Base-by-base conservation (phyloP, 2,797 vertebrate genomes). In the Hylomyscus alleni region DNA sequence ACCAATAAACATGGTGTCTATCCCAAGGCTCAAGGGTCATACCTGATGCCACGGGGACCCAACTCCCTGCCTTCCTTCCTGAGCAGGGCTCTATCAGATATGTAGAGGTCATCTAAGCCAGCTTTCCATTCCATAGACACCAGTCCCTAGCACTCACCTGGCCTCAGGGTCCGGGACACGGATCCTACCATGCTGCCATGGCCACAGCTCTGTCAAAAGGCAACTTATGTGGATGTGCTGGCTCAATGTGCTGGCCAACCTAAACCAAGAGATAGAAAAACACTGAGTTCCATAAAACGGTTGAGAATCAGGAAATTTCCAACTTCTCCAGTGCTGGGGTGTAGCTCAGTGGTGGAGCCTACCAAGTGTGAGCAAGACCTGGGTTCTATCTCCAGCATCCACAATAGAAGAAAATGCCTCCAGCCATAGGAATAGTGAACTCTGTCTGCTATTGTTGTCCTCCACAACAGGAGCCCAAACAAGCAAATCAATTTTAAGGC, bases 161-260 rank as follows among this genome's bases (percentile, higher is more conserved):
- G 78, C 92, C 96, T 96, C 83, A 77, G 89, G 90, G 77, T 88
- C 56, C 44, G 19, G 93, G 88, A 94, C 22, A 0, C 52, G 89
- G 93, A 91, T 95, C 95, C 92, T 97, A 97, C 89, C 95, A 97
- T 65, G 50, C 22, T 20, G 92, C 90, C 97, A 97, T 97, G 90
- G 80, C 56, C 12, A 62, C 78, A 92, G 82, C 82, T 87, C 95
- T 10, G 44, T 94, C 94, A 95, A 91, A 95, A 77, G 78, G 92
- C 95, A 97, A 96, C 82, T 86, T 90, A 54, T 2, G 4, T 65
- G 80, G 94, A 94, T 0, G 87, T 94, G 84, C 82, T 75, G 58
- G 73, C 58, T 76, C 84, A 94, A 95, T 0, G 90, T 94, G 87
- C 75, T 72, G 58, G 73, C 72, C 94, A 93, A 96, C 94, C 98